phyloP scores from a whole-genome alignment of 2,113 vertebrate genomes.

The Picathartes gymnocephalus region DNA sequence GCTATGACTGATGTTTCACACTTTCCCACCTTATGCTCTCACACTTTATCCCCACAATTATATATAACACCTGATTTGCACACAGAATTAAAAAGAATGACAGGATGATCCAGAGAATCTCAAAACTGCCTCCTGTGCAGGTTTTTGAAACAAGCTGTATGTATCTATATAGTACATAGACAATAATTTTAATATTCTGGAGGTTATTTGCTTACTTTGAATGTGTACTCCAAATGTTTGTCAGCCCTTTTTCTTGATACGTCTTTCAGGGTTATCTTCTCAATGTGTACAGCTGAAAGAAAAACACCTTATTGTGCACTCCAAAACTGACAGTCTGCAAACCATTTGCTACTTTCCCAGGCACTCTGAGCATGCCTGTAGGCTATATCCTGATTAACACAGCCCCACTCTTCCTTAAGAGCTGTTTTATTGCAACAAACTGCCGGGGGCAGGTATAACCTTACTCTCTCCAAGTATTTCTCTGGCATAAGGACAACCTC shows the following conservation, averaged over 20 bases:
- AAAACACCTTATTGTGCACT: constrained; percentile 32
- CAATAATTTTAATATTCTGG: neutral
- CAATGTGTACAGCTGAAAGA: constrained; percentile 89
- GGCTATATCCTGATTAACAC: neutral
- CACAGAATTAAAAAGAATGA: neutral
- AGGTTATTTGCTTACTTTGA: constrained; percentile 80
- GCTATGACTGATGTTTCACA: neutral
- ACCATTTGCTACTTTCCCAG: neutral
- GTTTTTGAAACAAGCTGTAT: neutral
- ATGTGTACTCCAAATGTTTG: constrained; percentile 88
- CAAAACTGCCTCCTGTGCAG: neutral
- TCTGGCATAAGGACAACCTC: neutral
- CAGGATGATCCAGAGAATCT: neutral
- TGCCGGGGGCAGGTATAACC: neutral
- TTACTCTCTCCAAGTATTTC: neutral
- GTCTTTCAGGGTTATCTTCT: constrained; percentile 87
- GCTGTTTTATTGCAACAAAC: neutral
- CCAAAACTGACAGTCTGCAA: neutral
- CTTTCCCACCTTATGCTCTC: neutral
- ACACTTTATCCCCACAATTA: neutral
- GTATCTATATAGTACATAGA: neutral
- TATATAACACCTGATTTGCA: neutral
- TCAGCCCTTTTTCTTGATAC: constrained; percentile 85
- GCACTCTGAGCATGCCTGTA: neutral
- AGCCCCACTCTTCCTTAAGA: neutral